Evolutionary conservation across 1,140 invertebrate genomes (phyloP).

Genomic region (Helicoverpa armigera): DNA sequence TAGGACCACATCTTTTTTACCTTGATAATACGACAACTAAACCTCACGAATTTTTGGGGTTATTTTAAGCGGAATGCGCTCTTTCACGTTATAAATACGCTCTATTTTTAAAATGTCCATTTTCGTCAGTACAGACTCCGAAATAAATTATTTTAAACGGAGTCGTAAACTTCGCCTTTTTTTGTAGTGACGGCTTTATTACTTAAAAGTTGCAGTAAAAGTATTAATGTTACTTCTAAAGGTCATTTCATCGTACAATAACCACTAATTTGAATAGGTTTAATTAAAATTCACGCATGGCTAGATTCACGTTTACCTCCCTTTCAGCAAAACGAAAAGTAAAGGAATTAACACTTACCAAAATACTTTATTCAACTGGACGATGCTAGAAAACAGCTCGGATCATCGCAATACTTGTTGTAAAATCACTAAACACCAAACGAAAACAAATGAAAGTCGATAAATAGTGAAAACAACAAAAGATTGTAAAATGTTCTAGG

Average conservation of each 20-base stretch:
- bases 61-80: no score
- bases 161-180: background rate
- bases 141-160: background rate
- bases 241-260: no score
- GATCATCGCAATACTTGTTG: slow-evolving; percentile 76
- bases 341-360: slow-evolving; percentile 70
- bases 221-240: background rate
- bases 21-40: background rate
- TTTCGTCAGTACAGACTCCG: background rate
- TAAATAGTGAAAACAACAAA: slow-evolving; percentile 70
- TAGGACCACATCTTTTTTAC: background rate
- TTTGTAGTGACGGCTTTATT: background rate
- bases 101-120: slow-evolving; percentile 1
- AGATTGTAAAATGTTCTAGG: slow-evolving; percentile 69
- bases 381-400: slow-evolving; percentile 85
- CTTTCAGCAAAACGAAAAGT: slow-evolving; percentile 78
- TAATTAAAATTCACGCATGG: slow-evolving; percentile 11
- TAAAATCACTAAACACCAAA: slow-evolving; percentile 74
- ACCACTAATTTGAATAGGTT: background rate
- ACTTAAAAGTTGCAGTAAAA: background rate
- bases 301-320: slow-evolving; percentile 10
- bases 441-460: slow-evolving; percentile 66
- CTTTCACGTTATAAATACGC: background rate
- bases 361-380: slow-evolving; percentile 75
- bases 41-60: background rate